phyloP scores from a whole-genome alignment of 2,113 vertebrate species.

The Corynorhinus townsendii region DNA sequence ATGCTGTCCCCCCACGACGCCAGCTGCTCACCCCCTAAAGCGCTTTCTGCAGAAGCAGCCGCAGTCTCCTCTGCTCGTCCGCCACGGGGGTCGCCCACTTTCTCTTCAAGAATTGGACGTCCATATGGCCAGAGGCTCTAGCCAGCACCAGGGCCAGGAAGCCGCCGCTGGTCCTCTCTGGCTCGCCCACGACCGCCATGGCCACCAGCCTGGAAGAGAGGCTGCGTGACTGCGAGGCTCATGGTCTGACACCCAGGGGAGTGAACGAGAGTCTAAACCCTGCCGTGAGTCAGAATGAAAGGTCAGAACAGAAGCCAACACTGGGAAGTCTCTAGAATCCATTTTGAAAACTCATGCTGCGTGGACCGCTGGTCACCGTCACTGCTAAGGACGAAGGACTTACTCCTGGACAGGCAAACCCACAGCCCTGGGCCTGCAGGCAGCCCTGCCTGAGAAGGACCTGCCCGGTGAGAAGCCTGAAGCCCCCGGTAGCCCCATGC shows the following conservation, averaged over 20 bases:
- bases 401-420: background rate
- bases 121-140: conserved; percentile 85
- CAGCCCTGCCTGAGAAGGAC: no score
- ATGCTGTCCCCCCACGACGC: background rate
- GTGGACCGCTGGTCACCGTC: accelerated
- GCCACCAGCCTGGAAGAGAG: conserved; percentile 82
- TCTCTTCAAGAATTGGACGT: conserved; percentile 88
- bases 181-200: conserved; percentile 89
- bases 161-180: conserved; percentile 81
- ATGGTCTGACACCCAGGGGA: no score
- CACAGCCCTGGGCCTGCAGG: background rate
- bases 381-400: background rate
- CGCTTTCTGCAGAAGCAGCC: conserved; percentile 74
- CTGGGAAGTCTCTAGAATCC: background rate
- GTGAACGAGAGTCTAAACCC: background rate
- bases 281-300: background rate
- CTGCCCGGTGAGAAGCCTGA: background rate
- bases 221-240: background rate
- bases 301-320: background rate
- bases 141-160: conserved; percentile 88
- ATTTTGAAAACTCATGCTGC: background rate
- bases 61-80: conserved; percentile 82
- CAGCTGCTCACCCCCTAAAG: background rate
- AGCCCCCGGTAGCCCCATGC: background rate
- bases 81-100: conserved; percentile 76